phyloP scores from a whole-genome alignment of 2,888 invertebrate species.

The Ornithoptera priamus region DNA sequence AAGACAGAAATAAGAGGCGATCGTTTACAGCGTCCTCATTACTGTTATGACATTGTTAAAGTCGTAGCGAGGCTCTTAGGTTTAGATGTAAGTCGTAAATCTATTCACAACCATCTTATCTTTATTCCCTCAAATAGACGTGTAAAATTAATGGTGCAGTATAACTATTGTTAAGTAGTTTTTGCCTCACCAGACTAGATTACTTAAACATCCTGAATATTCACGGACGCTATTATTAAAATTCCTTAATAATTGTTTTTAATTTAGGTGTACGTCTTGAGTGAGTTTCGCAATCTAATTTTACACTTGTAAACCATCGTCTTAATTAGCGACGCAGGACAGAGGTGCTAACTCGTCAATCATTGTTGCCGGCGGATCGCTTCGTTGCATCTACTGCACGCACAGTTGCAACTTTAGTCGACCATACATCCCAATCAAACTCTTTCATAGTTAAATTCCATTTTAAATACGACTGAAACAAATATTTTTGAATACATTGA shows the following conservation, averaged over 20 bases:
- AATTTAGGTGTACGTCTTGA: slow-evolving; percentile 19
- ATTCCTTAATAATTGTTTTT: not conserved
- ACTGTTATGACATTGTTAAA: slow-evolving; percentile 76
- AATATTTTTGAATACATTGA: not conserved
- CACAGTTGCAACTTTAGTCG: slow-evolving; percentile 56
- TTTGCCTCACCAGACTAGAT: not conserved
- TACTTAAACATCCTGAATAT: not conserved
- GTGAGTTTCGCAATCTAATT: slow-evolving; percentile 47
- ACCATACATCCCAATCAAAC: slow-evolving; percentile 57
- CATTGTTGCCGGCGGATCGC: slow-evolving; percentile 64
- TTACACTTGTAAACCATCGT: slow-evolving; percentile 36
- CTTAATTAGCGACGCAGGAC: slow-evolving; percentile 73
- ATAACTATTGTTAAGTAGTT: not conserved
- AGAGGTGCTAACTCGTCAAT: slow-evolving; percentile 79
- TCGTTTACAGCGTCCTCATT: slow-evolving; percentile 66
- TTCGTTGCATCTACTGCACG: slow-evolving; percentile 64
- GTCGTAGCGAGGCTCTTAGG: slow-evolving; percentile 51
- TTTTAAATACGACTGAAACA: not conserved
- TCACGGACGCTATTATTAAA: not conserved
- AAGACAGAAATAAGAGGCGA: slow-evolving; percentile 76
- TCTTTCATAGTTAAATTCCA: slow-evolving; percentile 1
- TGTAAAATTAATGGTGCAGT: slow-evolving; percentile 10
- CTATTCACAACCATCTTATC: slow-evolving; percentile 34
- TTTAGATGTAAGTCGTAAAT: slow-evolving; percentile 54
- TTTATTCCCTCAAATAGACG: slow-evolving; percentile 31